A percentile compares a stretch with the other conserved stretches of the same genome.
Conservation (phyloP, 2,797 vertebrate species). For the Pangasius mekongensis region DNA sequence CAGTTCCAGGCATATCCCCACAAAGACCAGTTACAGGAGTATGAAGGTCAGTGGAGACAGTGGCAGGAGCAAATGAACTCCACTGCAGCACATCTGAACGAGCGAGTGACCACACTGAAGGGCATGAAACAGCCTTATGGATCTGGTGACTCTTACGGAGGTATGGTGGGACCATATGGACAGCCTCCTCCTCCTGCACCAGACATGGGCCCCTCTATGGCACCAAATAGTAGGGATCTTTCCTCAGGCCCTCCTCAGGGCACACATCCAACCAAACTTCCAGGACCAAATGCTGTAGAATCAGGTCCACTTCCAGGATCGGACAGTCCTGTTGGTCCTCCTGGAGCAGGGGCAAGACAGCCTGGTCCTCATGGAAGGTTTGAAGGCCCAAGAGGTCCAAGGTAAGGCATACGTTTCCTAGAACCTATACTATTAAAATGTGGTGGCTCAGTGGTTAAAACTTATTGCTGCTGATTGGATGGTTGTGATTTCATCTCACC, state of each 20-base stretch:
- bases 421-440: not conserved
- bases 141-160: slow-evolving; percentile 73
- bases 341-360: slow-evolving; percentile 61
- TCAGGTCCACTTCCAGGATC: slow-evolving; percentile 52
- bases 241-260: slow-evolving; percentile 56
- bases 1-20: slow-evolving; percentile 94
- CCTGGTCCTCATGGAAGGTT: slow-evolving; percentile 77
- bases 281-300: slow-evolving; percentile 37
- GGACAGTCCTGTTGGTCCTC: slow-evolving; percentile 61
- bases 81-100: slow-evolving; percentile 88
- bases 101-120: slow-evolving; percentile 84
- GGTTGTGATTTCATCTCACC: not conserved
- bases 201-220: slow-evolving; percentile 41
- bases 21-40: slow-evolving; percentile 95
- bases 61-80: slow-evolving; percentile 98
- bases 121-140: slow-evolving; percentile 80
- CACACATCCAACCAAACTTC: slow-evolving; percentile 3
- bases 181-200: slow-evolving; percentile 76
- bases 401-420: slow-evolving; percentile 69
- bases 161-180: slow-evolving; percentile 79
- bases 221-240: slow-evolving; percentile 29
- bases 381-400: slow-evolving; percentile 78
- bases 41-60: slow-evolving; percentile 94
- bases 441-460: not conserved
- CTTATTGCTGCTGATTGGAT: not conserved